Evolutionary conservation across 1,140 invertebrate genomes (phyloP), one percentile per base, ranked within the genome.

Genomic region (Musca vetustissima): DNA sequence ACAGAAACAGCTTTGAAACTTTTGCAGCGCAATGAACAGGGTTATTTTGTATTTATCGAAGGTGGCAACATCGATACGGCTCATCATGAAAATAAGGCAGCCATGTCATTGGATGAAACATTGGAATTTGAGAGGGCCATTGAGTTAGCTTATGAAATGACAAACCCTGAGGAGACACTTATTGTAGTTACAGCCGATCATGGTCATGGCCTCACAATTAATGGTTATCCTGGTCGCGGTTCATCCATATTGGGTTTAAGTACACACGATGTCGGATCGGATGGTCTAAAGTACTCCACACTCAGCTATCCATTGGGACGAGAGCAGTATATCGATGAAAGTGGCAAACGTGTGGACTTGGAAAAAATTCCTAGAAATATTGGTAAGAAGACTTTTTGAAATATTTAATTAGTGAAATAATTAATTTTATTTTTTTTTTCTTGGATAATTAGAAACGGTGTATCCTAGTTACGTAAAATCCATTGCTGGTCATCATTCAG

Each of bases 121-220:
- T 57, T 86, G 86, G 76, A 88, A 87, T 75, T 92, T 69, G 83
- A 87, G 0, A 88, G 90, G 76, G 90, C 91, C 0, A 85, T 93
- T 13, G 77, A 86, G 64, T 83, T 80, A 64, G 89, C 89, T 0
- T 74, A 83, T 1, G 80, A 86, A 1, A 71, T 90, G 59, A 89
- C 89, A 0, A 79, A 85, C 59, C 79, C 83, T 13, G 73, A 86
- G 1, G 88, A 91, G n/a, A 91, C 90, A 0, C 80, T 91, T 0
- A 87, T 91, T 50, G 85, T 91, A 2, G 89, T 91, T 1, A 90
- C 89, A 2, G 85, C 90, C 3, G 90, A 92, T 77, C 90, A 91
- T 72, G 86, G 87, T 0, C 89, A 91, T 73, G 87, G 88, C 0
- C 85, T 92, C 80, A 87, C 86, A 1, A 85, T 91, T 9, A 85